Conservation (phyloP, 1,140 invertebrate species). For the Rhyacophila brunnea region DNA sequence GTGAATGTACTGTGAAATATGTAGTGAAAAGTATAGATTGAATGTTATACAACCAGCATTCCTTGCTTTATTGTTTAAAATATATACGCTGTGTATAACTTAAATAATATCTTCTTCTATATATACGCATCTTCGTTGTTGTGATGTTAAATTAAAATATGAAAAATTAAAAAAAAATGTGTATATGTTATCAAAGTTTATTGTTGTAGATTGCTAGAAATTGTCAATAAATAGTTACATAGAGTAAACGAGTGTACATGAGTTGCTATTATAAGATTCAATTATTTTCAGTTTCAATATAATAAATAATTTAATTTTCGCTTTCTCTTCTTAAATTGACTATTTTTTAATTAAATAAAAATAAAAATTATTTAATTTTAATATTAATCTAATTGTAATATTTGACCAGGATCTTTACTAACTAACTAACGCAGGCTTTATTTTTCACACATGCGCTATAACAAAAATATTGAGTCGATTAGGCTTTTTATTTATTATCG, state of each 20-base stretch:
- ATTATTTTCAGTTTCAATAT: not conserved
- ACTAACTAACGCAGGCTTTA: too few relatives aligned
- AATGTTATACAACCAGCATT: not conserved
- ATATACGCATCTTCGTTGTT: slow-evolving; percentile 36
- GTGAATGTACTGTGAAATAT: not conserved
- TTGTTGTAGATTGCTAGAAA: slow-evolving; percentile 34
- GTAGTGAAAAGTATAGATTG: not conserved
- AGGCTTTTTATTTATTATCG: too few relatives aligned
- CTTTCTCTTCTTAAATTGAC: too few relatives aligned
- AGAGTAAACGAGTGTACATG: slow-evolving; percentile 23
- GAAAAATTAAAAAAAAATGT: slow-evolving; percentile 31
- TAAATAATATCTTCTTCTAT: slow-evolving; percentile 21
- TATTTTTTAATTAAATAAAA: too few relatives aligned
- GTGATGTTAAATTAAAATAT: slow-evolving; percentile 33
- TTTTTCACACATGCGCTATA: too few relatives aligned
- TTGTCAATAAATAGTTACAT: slow-evolving; percentile 33
- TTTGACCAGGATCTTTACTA: too few relatives aligned
- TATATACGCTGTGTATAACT: slow-evolving; percentile 14
- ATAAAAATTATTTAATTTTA: too few relatives aligned
- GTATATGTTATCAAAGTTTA: slow-evolving; percentile 34
- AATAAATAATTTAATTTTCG: too few relatives aligned
- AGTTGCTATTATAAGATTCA: slow-evolving; percentile 8
- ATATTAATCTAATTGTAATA: too few relatives aligned
- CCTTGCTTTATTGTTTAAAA: too few relatives aligned
- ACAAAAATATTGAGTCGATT: too few relatives aligned